Percentiles rank a stretch among this genome's conserved stretches.
Conservation (phyloP, 1,140 invertebrate genomes). For the Drosophila punjabiensis region DNA sequence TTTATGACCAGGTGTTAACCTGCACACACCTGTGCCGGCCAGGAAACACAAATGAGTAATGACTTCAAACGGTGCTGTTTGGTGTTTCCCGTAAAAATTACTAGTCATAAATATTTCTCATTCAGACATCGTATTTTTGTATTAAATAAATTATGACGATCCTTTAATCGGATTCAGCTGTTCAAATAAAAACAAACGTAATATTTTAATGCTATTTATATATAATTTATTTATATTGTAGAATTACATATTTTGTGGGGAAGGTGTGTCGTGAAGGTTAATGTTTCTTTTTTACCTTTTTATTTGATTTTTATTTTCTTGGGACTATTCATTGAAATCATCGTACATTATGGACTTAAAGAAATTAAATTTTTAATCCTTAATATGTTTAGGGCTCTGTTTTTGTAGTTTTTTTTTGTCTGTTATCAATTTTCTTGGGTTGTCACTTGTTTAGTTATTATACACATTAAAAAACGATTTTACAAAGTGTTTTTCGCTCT, state of each 20-base stretch:
- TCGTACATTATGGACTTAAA: conserved; percentile 70
- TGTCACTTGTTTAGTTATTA: conserved; percentile 46
- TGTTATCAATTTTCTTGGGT: conserved; percentile 39
- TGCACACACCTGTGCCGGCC: conserved; percentile 8
- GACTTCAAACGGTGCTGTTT: neutral
- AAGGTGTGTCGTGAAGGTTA: conserved; percentile 46
- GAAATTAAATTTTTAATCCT: conserved; percentile 64
- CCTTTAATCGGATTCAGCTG: neutral
- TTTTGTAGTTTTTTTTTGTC: conserved; percentile 16
- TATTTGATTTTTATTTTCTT: conserved; percentile 28
- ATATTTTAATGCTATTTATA: conserved; percentile 81
- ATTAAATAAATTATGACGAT: neutral
- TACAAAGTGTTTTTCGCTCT: conserved; percentile 62
- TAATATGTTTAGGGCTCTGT: conserved; percentile 55
- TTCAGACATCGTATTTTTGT: neutral
- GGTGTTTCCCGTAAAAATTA: conserved; percentile 4
- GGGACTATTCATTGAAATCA: conserved; percentile 59
- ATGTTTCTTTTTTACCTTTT: conserved; percentile 29
- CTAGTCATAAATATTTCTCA: too few relatives aligned
- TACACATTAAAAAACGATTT: conserved; percentile 81
- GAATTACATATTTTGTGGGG: conserved; percentile 77
- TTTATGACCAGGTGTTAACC: conserved; percentile 11
- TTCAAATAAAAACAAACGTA: neutral
- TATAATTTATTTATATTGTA: conserved; percentile 84
- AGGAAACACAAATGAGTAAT: conserved; percentile 2